phyloP scores from a whole-genome alignment of 2,113 vertebrate species.

The Chrysochloris asiatica region DNA sequence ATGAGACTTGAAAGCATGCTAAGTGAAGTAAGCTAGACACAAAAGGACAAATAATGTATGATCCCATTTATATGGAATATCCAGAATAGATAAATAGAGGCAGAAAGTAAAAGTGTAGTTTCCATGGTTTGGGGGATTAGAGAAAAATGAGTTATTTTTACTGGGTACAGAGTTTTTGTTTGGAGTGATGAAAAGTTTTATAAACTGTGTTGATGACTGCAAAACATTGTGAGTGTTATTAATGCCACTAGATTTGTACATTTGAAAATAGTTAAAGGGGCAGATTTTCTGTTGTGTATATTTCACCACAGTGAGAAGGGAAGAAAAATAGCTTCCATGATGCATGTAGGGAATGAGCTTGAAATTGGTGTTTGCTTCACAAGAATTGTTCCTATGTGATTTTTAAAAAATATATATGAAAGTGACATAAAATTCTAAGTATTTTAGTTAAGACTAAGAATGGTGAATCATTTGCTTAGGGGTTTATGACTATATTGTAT shows the following conservation, averaged over 20 bases:
- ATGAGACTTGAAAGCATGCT: background rate
- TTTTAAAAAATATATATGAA: too few species aligned
- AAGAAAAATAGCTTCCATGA: background rate
- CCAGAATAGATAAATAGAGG: background rate
- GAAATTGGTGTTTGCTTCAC: background rate
- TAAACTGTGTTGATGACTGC: background rate
- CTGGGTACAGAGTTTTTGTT: background rate
- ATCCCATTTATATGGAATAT: background rate
- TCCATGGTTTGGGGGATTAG: background rate
- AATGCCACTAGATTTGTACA: background rate
- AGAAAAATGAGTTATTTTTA: background rate
- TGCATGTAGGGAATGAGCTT: background rate
- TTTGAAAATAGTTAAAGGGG: background rate
- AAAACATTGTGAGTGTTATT: background rate
- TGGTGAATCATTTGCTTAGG: background rate
- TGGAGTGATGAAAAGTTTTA: background rate
- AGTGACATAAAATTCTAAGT: too few species aligned
- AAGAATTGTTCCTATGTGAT: too few species aligned
- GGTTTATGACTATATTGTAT: background rate
- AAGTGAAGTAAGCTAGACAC: background rate
- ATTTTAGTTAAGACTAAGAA: too few species aligned
- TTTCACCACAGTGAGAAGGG: background rate
- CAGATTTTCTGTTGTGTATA: background rate
- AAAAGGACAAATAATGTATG: background rate
- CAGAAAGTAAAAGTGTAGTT: background rate